A percentile compares a stretch with the other conserved stretches of the same genome.
Conservation (phyloP, 2,113 vertebrate species). For the western clawed frog (Xenopus tropicalis) region UCB_Xtro_10.0 CM004445.2:76748501-76749000, state of each 20-base stretch:
- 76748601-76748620: conserved; percentile 64
- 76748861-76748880: conserved; percentile 36
- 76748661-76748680: conserved; percentile 67
- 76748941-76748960: too few species aligned
- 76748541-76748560: conserved; percentile 65
- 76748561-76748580: conserved; percentile 63
- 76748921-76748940: too few species aligned
- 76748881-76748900: neutral
- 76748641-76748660: conserved; percentile 62
- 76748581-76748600: conserved; percentile 62
- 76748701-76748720: conserved; percentile 42
- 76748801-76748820: neutral
- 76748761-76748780: neutral
- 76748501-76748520: conserved; percentile 1
- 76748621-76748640: conserved; percentile 57
- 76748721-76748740: neutral
- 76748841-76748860: conserved; percentile 10
- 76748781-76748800: neutral
- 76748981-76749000: too few species aligned
- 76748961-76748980: too few species aligned
- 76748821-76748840: conserved; percentile 29
- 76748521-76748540: conserved; percentile 62
- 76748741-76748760: conserved; percentile 12
- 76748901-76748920: too few species aligned
- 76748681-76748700: conserved; percentile 61